Percentiles rank a stretch among this genome's conserved stretches.
Conservation (phyloP, 2,113 vertebrate genomes). For the Caloenas nicobarica region DNA sequence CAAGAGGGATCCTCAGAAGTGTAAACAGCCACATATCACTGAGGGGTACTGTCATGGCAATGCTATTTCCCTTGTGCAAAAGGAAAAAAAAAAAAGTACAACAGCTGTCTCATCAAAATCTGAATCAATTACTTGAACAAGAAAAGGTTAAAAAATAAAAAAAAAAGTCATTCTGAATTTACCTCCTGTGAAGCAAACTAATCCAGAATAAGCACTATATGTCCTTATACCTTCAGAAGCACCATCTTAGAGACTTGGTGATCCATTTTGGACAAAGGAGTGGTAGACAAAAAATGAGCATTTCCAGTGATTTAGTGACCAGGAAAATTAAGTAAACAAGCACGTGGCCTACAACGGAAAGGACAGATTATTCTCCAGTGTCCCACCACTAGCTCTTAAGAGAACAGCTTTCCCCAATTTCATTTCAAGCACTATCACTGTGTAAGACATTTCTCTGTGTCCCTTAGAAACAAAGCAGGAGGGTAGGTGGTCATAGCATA, state of each 20-base stretch:
- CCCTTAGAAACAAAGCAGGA: not conserved
- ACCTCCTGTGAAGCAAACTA: not conserved
- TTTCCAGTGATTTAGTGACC: not conserved
- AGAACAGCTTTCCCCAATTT: not conserved
- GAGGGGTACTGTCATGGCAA: not conserved
- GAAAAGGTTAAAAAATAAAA: not conserved
- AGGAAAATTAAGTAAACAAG: not conserved
- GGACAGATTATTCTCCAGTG: not conserved
- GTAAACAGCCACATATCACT: accelerated
- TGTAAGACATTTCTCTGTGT: not conserved
- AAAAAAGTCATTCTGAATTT: not conserved
- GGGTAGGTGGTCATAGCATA: not conserved
- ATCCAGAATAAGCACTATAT: not conserved
- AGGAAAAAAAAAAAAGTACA: not conserved
- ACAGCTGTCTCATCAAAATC: not conserved
- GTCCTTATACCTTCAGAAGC: not conserved
- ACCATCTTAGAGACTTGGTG: not conserved
- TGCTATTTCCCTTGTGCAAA: not conserved
- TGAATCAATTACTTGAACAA: not conserved
- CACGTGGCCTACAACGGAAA: not conserved
- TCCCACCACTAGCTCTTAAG: not conserved
- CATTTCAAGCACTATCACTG: not conserved
- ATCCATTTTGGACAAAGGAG: not conserved
- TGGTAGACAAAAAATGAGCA: not conserved
- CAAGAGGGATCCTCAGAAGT: not conserved